Evolutionary conservation across 1,140 invertebrate genomes (phyloP), one percentile per base, ranked within the genome.

Genomic region (Drosophila parabipectinata): DNA sequence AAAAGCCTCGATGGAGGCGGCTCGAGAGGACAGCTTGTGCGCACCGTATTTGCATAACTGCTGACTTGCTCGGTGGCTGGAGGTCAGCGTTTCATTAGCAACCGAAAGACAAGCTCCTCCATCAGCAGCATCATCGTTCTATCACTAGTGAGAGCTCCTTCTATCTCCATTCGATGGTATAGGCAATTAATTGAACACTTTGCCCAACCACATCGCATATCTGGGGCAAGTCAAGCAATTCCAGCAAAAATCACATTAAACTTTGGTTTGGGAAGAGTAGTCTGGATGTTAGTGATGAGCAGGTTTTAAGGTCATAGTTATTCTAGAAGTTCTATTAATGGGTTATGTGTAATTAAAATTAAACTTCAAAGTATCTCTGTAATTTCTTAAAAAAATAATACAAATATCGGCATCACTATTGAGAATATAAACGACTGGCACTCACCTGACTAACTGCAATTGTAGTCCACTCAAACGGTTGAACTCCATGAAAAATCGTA

Each of bases 401-500:
- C 3, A 32, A 24, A 18, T 5, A 21, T 30, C 32, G 4, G 6
- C 62, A 51, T 32, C 30, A 50, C 58, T 32, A 18, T 18, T 12
- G 8, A 50, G 34, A 12, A 37, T 37, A 37, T 12, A 12, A 10
- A 37, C 34, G 10, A 4, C 18, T 50, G 39, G 47, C 48, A 90
- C 92, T 93, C 93, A 97, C 96, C 96, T 97, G 54, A 99, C 95
- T 74, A 97, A 94, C 92, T 98, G 97, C 69, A 98, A 95, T 92
- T 97, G 94, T 88, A 98, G 97, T 81, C 95, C 95, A 76, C 93
- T 94, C 83, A 95, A 93, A 73, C 98, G 95, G 94, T 98, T 98
- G 92, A 99, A 99, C 92, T 98, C 97, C 97, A 99, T 98, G 92
- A 99, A 99, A 93, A 99, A 99, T 90, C 96, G 95, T 79, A 99